These are phyloP conservation scores for Pangasius sanitwongsei DNA, from an alignment of 2,797 vertebrate species.

Conservation along the genomic window DNA sequence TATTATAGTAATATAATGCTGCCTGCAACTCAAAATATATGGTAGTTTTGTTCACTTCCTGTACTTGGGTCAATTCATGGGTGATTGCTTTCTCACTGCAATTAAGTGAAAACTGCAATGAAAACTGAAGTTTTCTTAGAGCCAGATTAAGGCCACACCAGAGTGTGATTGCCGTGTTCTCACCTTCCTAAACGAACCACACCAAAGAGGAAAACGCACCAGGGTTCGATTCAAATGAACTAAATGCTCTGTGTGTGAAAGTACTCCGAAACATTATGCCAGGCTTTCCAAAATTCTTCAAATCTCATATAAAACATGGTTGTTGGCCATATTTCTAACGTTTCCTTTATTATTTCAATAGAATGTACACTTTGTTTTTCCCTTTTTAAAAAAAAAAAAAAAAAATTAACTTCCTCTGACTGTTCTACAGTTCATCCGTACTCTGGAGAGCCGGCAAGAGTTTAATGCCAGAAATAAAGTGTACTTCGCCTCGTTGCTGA, in stretches of 20 bases:
- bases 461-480: constrained; percentile 85
- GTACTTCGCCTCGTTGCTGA: constrained; percentile 85
- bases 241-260: neutral
- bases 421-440: constrained; percentile 82
- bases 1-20: no score
- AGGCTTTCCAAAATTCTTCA: neutral
- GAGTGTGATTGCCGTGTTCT: neutral
- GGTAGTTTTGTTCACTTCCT: neutral
- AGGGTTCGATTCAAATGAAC: neutral
- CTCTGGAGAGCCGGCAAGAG: constrained; percentile 83
- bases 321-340: neutral
- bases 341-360: neutral
- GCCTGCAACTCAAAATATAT: neutral
- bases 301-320: neutral
- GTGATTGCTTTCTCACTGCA: no score
- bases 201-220: neutral
- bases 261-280: neutral
- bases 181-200: neutral
- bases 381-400: neutral
- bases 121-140: no score
- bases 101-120: no score
- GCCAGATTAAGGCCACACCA: neutral
- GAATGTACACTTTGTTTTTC: neutral
- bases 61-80: neutral
- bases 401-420: neutral